Percentiles rank a stretch among this genome's conserved stretches.
Conservation (phyloP, 2,113 vertebrate genomes). For the Oophaga pumilio region DNA sequence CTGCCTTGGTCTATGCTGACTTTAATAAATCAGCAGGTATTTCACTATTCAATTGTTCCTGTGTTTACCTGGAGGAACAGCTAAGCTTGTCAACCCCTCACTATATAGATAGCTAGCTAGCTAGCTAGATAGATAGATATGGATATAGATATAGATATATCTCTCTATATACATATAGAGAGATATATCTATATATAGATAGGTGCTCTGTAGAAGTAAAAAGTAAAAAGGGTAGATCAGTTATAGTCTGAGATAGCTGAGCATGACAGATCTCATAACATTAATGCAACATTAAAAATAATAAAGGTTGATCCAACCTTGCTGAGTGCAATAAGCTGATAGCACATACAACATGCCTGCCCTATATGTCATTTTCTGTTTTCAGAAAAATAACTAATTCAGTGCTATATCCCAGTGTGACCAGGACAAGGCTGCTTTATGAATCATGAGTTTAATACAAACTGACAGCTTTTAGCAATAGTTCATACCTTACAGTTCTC, state of each 20-base stretch:
- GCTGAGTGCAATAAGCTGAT: neutral
- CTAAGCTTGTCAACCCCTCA: too few relatives aligned
- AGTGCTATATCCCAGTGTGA: neutral
- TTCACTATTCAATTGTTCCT: too few relatives aligned
- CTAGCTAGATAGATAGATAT: too few relatives aligned
- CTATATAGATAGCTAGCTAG: too few relatives aligned
- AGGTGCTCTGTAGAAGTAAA: too few relatives aligned
- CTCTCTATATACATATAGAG: too few relatives aligned
- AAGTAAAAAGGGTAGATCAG: neutral
- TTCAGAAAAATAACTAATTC: neutral
- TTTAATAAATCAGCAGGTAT: too few relatives aligned
- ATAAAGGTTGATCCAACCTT: neutral
- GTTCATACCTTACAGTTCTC: conserved; percentile 10
- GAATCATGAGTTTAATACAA: conserved; percentile 38
- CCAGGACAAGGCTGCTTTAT: neutral
- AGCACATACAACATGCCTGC: neutral
- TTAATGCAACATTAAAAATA: neutral
- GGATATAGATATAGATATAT: too few relatives aligned
- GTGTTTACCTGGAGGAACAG: too few relatives aligned
- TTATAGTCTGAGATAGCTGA: neutral
- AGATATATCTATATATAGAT: too few relatives aligned
- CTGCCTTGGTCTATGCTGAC: too few relatives aligned
- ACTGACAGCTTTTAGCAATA: conserved; percentile 28
- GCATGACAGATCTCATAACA: neutral
- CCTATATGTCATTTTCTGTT: neutral